A percentile compares a stretch with the other conserved stretches of the same genome.
phyloP scores from a whole-genome alignment of 1,140 invertebrate species.

The Belonocnema kinseyi region DNA sequence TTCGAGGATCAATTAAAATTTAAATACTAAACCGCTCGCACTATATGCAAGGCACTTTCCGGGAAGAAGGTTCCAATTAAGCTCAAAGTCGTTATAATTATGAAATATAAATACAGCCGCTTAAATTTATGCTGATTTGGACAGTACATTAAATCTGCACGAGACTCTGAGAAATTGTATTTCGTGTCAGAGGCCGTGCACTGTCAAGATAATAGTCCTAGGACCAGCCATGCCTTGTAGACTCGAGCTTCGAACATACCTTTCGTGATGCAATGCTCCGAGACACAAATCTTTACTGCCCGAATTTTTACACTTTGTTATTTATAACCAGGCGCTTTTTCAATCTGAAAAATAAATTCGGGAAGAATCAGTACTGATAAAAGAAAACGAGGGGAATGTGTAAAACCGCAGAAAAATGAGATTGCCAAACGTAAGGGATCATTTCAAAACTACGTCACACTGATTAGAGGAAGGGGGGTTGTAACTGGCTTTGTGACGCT shows the following conservation, averaged over 20 bases:
- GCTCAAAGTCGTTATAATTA: slow-evolving; percentile 21
- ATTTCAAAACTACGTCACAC: too few relatives aligned
- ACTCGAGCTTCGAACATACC: slow-evolving; percentile 8
- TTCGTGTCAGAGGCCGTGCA: slow-evolving; percentile 24
- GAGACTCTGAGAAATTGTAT: slow-evolving; percentile 25
- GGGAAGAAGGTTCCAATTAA: background rate
- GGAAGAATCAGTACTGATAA: background rate
- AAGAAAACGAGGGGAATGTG: background rate
- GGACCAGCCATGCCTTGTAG: slow-evolving; percentile 19
- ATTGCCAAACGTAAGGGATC: too few relatives aligned
- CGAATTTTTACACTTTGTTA: slow-evolving; percentile 6
- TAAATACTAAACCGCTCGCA: background rate
- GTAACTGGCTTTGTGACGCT: too few relatives aligned
- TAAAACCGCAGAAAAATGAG: too few relatives aligned
- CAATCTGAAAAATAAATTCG: background rate
- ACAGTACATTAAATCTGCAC: slow-evolving; percentile 18
- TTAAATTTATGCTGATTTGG: slow-evolving; percentile 22
- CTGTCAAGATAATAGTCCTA: slow-evolving; percentile 29
- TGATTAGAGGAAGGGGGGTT: too few relatives aligned
- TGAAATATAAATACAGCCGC: slow-evolving; percentile 10
- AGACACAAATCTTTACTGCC: slow-evolving; percentile 24
- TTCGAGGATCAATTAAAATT: slow-evolving; percentile 28
- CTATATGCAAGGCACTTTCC: background rate
- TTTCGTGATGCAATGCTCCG: slow-evolving; percentile 17
- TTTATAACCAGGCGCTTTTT: slow-evolving; percentile 24